These are phyloP conservation scores for Melieria picta DNA, from an alignment of 2,888 invertebrate genomes.

Conservation along the genomic window DNA sequence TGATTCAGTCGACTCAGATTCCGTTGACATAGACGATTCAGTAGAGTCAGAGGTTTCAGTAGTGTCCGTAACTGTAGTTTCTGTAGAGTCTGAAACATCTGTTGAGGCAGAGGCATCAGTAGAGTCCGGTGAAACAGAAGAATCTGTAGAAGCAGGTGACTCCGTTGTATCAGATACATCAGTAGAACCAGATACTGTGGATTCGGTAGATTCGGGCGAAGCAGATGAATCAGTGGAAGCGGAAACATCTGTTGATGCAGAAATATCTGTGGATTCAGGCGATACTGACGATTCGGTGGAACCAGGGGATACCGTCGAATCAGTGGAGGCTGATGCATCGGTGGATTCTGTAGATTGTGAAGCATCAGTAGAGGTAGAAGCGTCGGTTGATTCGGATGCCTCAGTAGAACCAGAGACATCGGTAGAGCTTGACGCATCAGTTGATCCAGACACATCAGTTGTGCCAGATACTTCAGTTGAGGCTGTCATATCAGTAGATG, in stretches of 20 bases:
- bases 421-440: constrained; percentile 25
- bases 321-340: constrained; percentile 27
- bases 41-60: constrained; percentile 9
- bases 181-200: constrained; percentile 38
- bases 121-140: constrained; percentile 43
- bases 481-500: constrained; percentile 27
- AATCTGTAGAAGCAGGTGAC: constrained; percentile 36
- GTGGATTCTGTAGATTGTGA: constrained; percentile 29
- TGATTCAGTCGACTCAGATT: constrained; percentile 19
- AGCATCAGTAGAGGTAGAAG: constrained; percentile 17
- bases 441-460: constrained; percentile 30
- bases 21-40: constrained; percentile 9
- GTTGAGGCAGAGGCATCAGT: constrained; percentile 44
- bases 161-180: constrained; percentile 29
- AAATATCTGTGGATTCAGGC: constrained; percentile 35
- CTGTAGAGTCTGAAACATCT: constrained; percentile 37
- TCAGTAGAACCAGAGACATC: constrained; percentile 25
- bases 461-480: constrained; percentile 24
- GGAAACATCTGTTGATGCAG: constrained; percentile 40
- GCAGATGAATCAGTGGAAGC: constrained; percentile 36
- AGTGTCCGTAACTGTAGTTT: constrained; percentile 13
- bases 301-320: constrained; percentile 43
- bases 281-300: constrained; percentile 27
- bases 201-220: constrained; percentile 28
- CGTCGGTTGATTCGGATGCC: constrained; percentile 34